A percentile compares a stretch with the other conserved stretches of the same genome.
Evolutionary conservation across 2,888 invertebrate species (phyloP).

Genomic region (Drosophila neutralis): DNA sequence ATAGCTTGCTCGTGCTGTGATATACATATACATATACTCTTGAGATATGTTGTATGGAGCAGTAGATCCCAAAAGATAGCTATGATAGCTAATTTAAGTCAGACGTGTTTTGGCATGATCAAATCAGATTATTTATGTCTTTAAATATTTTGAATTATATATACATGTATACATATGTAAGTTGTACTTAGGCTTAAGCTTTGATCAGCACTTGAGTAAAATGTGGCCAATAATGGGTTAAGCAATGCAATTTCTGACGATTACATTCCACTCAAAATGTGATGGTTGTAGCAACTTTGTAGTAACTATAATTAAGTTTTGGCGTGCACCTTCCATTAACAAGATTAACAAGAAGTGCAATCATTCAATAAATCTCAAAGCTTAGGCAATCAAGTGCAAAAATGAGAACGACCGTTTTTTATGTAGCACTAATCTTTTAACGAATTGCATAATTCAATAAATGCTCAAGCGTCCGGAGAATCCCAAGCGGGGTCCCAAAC

Average conservation of each 20-base stretch:
- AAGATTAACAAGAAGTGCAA: conserved; percentile 48
- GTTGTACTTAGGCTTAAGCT: neutral
- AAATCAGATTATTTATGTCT: neutral
- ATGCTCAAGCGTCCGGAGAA: conserved; percentile 27
- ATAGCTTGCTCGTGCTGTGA: conserved; percentile 26
- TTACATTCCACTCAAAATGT: neutral
- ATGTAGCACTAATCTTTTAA: conserved; percentile 72
- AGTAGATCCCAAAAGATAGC: neutral
- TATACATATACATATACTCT: conserved; percentile 24
- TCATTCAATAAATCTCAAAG: conserved; percentile 70
- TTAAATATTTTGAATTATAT: neutral
- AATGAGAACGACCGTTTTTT: conserved; percentile 33
- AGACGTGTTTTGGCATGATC: neutral
- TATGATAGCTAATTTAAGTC: neutral
- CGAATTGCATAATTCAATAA: conserved; percentile 81
- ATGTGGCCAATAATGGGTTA: neutral
- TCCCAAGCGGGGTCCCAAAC: conserved; percentile 17
- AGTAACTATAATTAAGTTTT: conserved; percentile 5
- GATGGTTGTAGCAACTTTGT: neutral
- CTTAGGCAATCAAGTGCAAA: conserved; percentile 41
- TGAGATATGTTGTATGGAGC: conserved; percentile 27
- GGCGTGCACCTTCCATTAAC: conserved; percentile 23
- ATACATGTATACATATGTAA: neutral
- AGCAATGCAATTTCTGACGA: neutral
- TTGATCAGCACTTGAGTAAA: neutral